phyloP scores from a whole-genome alignment of 2,888 invertebrate genomes.

The Heliconius erato region DNA sequence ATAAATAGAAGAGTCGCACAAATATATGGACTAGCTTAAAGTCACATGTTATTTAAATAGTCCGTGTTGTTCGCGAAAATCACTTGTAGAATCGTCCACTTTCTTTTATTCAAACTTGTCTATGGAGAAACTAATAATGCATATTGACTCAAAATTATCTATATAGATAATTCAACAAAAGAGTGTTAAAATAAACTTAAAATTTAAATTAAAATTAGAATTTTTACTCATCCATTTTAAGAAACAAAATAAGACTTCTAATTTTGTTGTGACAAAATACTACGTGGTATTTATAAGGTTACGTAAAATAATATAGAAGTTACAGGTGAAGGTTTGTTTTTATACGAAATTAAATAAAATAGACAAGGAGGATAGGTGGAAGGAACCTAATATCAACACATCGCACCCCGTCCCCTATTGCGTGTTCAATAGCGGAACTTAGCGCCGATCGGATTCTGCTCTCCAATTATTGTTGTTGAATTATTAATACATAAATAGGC shows the following conservation, averaged over 20 bases:
- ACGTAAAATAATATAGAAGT: not conserved
- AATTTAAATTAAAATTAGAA: too few species aligned
- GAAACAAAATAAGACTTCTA: not conserved
- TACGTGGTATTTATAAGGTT: not conserved
- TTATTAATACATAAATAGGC: too few species aligned
- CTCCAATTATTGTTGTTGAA: too few species aligned
- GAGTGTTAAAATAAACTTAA: constrained; percentile 14
- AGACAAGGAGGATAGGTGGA: too few species aligned
- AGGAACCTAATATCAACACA: too few species aligned
- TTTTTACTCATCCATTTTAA: not conserved
- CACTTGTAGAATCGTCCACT: constrained; percentile 52
- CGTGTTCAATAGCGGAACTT: too few species aligned
- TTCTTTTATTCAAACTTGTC: constrained; percentile 59
- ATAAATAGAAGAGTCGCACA: constrained; percentile 31
- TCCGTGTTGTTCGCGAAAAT: constrained; percentile 55
- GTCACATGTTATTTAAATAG: constrained; percentile 27
- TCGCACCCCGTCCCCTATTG: too few species aligned
- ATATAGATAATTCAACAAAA: constrained; percentile 17
- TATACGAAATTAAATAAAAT: too few species aligned
- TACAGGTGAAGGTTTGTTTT: not conserved
- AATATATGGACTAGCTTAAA: not conserved
- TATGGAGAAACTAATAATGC: constrained; percentile 56
- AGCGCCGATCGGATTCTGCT: too few species aligned
- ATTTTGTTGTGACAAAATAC: not conserved
- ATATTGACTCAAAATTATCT: constrained; percentile 51